A percentile compares a stretch with the other conserved stretches of the same genome.
phyloP scores from a whole-genome alignment of 2,888 invertebrate genomes.

The Polyommatus iphigenia region DNA sequence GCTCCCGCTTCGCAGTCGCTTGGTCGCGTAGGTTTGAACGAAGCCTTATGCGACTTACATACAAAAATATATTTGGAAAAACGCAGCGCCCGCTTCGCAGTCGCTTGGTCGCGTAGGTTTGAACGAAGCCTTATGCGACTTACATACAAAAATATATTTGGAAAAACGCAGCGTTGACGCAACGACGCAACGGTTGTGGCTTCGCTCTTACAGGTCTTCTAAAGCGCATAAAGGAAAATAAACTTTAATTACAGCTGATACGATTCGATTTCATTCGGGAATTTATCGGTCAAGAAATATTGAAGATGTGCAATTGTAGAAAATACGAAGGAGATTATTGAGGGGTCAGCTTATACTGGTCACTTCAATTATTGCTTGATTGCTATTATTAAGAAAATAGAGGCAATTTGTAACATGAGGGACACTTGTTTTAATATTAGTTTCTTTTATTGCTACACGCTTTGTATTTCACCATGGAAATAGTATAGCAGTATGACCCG shows the following conservation, averaged over 20 bases:
- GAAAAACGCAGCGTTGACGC: background rate
- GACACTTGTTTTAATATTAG: constrained; percentile 15
- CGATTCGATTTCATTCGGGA: background rate
- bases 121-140: too few relatives aligned
- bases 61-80: background rate
- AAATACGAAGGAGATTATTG: constrained; percentile 18
- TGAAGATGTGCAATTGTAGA: constrained; percentile 3
- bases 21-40: too few relatives aligned
- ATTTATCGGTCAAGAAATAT: background rate
- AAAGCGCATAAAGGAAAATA: background rate
- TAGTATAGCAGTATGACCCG: background rate
- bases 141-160: too few relatives aligned
- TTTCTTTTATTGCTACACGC: background rate
- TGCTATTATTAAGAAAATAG: constrained; percentile 29
- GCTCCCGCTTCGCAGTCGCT: too few relatives aligned
- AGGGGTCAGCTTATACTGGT: background rate
- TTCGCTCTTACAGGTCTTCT: background rate
- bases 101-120: too few relatives aligned
- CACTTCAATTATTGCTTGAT: constrained; percentile 24
- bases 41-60: too few relatives aligned
- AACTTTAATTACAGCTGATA: background rate
- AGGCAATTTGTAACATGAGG: constrained; percentile 18
- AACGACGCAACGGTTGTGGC: background rate
- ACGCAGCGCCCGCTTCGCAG: too few relatives aligned
- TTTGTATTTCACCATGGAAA: background rate